Percentiles rank a stretch among this genome's conserved stretches.
These are phyloP conservation scores for Trichogramma pretiosum DNA, from an alignment of 1,140 invertebrate species.

Conservation along the genomic window DNA sequence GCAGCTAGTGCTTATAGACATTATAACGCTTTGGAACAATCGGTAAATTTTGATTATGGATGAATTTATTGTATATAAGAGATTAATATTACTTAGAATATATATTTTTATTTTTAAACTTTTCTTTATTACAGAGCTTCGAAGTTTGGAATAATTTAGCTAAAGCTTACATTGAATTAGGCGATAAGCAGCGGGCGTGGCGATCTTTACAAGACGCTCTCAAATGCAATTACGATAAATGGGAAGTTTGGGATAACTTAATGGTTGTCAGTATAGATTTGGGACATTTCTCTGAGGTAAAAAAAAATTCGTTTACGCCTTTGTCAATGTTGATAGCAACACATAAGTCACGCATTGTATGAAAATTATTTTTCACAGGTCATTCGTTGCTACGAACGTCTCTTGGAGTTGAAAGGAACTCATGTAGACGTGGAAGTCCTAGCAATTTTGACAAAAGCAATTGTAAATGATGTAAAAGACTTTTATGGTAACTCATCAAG, in stretches of 20 bases:
- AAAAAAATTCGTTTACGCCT: constrained; percentile 6
- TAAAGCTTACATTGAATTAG: constrained; percentile 80
- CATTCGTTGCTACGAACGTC: constrained; percentile 72
- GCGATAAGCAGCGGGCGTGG: constrained; percentile 78
- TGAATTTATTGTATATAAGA: neutral
- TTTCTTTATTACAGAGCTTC: constrained; percentile 55
- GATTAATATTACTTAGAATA: constrained; percentile 1
- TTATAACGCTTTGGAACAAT: constrained; percentile 78
- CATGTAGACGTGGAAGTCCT: constrained; percentile 74
- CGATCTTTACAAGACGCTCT: constrained; percentile 78
- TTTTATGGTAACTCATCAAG: constrained; percentile 46
- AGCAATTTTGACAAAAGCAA: constrained; percentile 61
- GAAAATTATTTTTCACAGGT: constrained; percentile 44
- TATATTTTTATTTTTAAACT: constrained; percentile 5
- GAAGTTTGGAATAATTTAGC: constrained; percentile 97
- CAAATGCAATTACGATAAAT: constrained; percentile 89
- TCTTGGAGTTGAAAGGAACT: constrained; percentile 75
- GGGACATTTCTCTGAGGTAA: constrained; percentile 59
- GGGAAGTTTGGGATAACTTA: constrained; percentile 96
- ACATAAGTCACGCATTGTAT: constrained; percentile 2
- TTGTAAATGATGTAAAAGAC: constrained; percentile 57
- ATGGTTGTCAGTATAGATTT: constrained; percentile 73
- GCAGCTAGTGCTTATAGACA: constrained; percentile 77
- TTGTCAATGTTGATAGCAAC: constrained; percentile 1
- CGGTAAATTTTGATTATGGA: constrained; percentile 43